Conservation (phyloP, 2,888 invertebrate species). For the Eupithecia pulchellata region DNA sequence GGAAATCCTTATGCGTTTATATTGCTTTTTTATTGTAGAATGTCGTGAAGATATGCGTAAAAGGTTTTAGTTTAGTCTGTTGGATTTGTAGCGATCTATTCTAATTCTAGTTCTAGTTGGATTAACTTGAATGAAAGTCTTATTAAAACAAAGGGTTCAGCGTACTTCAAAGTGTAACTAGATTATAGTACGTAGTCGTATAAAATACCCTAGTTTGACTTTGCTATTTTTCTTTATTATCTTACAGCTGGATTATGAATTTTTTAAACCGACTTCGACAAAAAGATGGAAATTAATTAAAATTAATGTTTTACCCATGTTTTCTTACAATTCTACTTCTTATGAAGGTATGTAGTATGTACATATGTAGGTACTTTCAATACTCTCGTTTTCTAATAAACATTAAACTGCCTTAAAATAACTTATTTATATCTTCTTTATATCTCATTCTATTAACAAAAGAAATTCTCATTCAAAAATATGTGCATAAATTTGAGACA, state of each 20-base stretch:
- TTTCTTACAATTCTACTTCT: neutral
- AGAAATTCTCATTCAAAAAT: conserved; percentile 6
- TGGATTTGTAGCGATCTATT: too few species aligned
- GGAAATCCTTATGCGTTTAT: neutral
- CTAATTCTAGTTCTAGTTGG: neutral
- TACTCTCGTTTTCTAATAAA: neutral
- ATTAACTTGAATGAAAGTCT: neutral
- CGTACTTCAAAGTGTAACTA: neutral
- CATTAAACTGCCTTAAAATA: neutral
- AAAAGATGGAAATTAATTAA: too few species aligned
- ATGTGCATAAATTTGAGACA: neutral
- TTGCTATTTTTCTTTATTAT: neutral
- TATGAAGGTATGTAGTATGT: neutral
- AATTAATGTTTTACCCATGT: too few species aligned
- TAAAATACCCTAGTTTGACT: neutral
- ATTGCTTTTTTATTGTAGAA: neutral
- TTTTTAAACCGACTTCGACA: too few species aligned
- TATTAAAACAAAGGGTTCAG: neutral
- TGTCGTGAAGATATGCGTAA: neutral
- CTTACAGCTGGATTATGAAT: neutral
- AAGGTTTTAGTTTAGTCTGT: neutral
- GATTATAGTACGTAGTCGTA: neutral
- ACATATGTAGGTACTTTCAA: neutral
- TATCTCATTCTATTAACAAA: too few species aligned
- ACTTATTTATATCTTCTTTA: neutral